phyloP scores from a whole-genome alignment of 2,888 invertebrate genomes.

The Andricus quercusramuli region DNA sequence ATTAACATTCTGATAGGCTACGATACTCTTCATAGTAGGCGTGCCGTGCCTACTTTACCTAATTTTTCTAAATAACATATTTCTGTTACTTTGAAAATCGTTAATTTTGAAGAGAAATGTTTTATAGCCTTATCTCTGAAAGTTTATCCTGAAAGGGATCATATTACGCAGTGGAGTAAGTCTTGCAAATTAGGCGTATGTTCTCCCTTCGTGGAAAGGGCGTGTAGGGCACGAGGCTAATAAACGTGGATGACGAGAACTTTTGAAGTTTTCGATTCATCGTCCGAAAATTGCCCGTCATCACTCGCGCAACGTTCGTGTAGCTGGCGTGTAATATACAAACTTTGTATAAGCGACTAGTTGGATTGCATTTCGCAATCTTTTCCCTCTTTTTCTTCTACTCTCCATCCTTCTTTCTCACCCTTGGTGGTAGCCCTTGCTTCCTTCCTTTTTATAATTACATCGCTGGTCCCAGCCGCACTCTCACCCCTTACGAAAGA shows the following conservation, averaged over 20 bases:
- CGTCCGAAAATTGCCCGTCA: slow-evolving; percentile 22
- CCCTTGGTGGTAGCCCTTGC: slow-evolving; percentile 47
- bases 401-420: slow-evolving; percentile 43
- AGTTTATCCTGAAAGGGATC: background rate
- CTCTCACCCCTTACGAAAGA: slow-evolving; percentile 55
- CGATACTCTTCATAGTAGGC: too few relatives aligned
- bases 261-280: slow-evolving; percentile 40
- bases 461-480: slow-evolving; percentile 53
- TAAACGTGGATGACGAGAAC: slow-evolving; percentile 21
- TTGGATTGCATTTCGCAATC: slow-evolving; percentile 34
- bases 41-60: too few relatives aligned
- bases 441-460: slow-evolving; percentile 71
- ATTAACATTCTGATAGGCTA: too few relatives aligned
- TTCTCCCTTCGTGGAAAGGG: background rate
- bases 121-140: background rate
- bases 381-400: background rate
- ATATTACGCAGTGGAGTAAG: background rate
- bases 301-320: background rate
- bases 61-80: too few relatives aligned
- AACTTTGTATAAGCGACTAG: background rate
- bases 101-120: background rate
- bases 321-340: background rate
- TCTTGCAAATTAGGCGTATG: background rate
- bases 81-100: background rate
- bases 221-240: slow-evolving; percentile 17